Evolutionary conservation across 2,888 invertebrate species (phyloP).

Genomic region (Noctua comes): DNA sequence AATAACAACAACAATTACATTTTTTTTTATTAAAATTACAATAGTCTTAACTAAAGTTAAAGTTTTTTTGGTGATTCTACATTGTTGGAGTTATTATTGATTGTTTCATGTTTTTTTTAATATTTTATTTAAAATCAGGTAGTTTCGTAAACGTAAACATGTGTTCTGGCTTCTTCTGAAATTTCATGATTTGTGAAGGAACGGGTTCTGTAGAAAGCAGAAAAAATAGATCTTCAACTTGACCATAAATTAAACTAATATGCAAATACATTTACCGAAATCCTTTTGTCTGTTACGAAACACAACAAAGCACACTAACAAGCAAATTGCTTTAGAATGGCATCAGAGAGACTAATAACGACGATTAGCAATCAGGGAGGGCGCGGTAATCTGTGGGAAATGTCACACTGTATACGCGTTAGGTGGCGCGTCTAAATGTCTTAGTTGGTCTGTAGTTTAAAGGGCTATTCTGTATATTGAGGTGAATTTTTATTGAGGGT

Average conservation of each 20-base stretch:
- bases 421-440: conserved; percentile 42
- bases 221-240: too few relatives aligned
- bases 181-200: not conserved
- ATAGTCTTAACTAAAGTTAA: too few relatives aligned
- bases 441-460: conserved; percentile 20
- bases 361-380: conserved; percentile 42
- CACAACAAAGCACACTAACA: conserved; percentile 8
- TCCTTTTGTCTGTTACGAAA: conserved; percentile 11
- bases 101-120: not conserved
- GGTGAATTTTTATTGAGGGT: not conserved
- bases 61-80: too few relatives aligned
- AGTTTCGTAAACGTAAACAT: not conserved
- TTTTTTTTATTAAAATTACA: too few relatives aligned
- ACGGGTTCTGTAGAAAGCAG: not conserved
- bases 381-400: conserved; percentile 56
- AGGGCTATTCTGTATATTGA: not conserved
- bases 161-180: not conserved
- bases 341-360: conserved; percentile 47
- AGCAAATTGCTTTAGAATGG: conserved; percentile 47
- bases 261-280: not conserved
- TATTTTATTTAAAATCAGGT: not conserved
- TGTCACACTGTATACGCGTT: conserved; percentile 46
- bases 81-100: too few relatives aligned
- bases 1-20: too few relatives aligned
- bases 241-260: not conserved